Percentiles rank a stretch among this genome's conserved stretches.
Evolutionary conservation across 2,888 invertebrate species (phyloP).

Genomic region (Stratiomys singularior): DNA sequence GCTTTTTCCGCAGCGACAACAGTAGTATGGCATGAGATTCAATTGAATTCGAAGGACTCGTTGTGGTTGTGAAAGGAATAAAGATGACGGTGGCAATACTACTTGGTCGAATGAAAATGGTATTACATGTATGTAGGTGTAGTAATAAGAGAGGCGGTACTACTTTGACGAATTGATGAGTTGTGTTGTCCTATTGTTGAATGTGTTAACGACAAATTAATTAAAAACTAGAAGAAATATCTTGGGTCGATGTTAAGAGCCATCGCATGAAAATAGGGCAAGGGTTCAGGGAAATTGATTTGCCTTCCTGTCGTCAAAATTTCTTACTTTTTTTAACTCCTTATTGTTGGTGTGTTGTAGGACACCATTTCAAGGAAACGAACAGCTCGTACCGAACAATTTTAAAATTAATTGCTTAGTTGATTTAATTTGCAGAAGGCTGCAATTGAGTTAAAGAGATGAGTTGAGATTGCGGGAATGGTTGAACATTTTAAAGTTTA

Average conservation of each 20-base stretch:
- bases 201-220: slow-evolving; percentile 50
- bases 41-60: slow-evolving; percentile 43
- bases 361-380: background rate
- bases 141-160: background rate
- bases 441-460: slow-evolving; percentile 42
- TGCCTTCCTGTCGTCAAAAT: background rate
- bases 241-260: slow-evolving; percentile 31
- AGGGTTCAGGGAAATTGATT: slow-evolving; percentile 16
- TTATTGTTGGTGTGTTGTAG: background rate
- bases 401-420: slow-evolving; percentile 47
- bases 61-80: background rate
- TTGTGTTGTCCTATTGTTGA: slow-evolving; percentile 31
- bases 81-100: slow-evolving; percentile 13
- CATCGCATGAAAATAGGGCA: slow-evolving; percentile 17
- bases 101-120: slow-evolving; percentile 9
- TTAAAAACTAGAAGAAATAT: slow-evolving; percentile 44
- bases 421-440: slow-evolving; percentile 27
- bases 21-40: background rate
- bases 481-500: background rate
- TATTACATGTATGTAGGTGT: slow-evolving; percentile 2
- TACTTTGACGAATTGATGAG: slow-evolving; percentile 21
- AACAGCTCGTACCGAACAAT: slow-evolving; percentile 1
- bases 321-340: slow-evolving; percentile 8
- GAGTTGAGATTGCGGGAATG: background rate
- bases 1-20: background rate